phyloP scores from a whole-genome alignment of 2,797 vertebrate genomes.

The Gallinago stenura region DNA sequence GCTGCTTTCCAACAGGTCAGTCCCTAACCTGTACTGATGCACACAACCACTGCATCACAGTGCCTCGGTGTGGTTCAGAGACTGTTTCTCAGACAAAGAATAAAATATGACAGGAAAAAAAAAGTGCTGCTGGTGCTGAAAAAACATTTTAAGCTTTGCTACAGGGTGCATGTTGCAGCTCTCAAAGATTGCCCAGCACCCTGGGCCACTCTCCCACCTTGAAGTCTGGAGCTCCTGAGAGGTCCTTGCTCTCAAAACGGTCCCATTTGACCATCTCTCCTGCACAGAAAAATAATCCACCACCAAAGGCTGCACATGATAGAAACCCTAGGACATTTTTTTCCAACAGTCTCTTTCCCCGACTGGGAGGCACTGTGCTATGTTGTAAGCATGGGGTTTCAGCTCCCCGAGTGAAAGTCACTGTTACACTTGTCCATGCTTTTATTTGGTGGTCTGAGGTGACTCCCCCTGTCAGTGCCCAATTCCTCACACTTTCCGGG shows the following conservation, averaged over 20 bases:
- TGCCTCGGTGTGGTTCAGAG: not conserved
- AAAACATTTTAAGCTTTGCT: not conserved
- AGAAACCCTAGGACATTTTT: not conserved
- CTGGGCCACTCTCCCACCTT: not conserved
- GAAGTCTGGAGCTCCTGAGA: not conserved
- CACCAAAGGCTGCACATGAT: not conserved
- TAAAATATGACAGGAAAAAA: not conserved
- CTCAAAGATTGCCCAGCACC: not conserved
- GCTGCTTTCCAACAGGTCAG: not conserved
- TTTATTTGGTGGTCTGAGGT: not conserved
- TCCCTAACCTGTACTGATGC: not conserved
- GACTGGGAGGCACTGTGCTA: not conserved
- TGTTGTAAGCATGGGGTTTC: not conserved
- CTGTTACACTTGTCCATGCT: not conserved
- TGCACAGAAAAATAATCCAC: not conserved
- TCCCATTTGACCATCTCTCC: not conserved
- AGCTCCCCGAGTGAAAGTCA: not conserved
- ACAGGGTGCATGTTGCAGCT: not conserved
- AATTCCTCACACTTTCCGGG: not conserved
- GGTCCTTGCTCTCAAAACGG: not conserved
- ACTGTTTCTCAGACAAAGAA: not conserved
- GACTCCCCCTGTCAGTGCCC: not conserved
- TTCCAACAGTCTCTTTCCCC: not conserved
- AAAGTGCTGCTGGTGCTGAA: not conserved
- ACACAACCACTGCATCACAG: fast-evolving